Evolutionary conservation across 2,888 invertebrate genomes (phyloP).

Genomic region (Callyntrura guangdongensis): DNA sequence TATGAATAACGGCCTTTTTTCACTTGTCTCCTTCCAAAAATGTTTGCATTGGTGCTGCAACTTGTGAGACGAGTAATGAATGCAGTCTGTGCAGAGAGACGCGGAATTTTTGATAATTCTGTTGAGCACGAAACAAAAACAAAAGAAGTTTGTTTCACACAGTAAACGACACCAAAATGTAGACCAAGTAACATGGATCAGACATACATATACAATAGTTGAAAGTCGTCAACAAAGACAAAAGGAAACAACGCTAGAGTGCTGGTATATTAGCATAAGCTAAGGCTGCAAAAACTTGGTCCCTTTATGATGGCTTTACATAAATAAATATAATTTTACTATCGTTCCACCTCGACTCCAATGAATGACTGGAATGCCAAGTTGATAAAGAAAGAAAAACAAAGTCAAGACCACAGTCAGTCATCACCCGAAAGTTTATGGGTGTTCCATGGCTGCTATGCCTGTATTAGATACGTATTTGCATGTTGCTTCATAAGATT

Average conservation of each 20-base stretch:
- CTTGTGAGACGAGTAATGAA: not conserved
- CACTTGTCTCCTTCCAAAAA: not conserved
- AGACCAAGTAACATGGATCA: not conserved
- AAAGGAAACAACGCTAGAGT: conserved; percentile 14
- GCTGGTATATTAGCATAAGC: not conserved
- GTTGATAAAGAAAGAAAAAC: conserved; percentile 17
- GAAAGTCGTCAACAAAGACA: not conserved
- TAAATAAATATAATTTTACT: conserved; percentile 16
- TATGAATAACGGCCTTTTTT: not conserved
- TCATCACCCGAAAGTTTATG: not conserved
- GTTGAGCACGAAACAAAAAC: no score
- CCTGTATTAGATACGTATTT: no score
- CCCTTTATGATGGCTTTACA: conserved; percentile 44
- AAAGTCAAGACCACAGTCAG: not conserved
- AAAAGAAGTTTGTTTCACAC: no score
- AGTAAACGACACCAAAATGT: no score
- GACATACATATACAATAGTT: not conserved
- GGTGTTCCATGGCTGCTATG: not conserved
- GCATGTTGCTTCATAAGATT: not conserved
- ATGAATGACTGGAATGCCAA: not conserved
- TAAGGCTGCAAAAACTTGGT: not conserved
- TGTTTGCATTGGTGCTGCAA: not conserved
- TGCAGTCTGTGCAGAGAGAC: not conserved
- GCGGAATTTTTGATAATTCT: no score
- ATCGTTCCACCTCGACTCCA: not conserved